phyloP scores from a whole-genome alignment of 2,888 invertebrate genomes.

The Eurytoma adleriae region DNA sequence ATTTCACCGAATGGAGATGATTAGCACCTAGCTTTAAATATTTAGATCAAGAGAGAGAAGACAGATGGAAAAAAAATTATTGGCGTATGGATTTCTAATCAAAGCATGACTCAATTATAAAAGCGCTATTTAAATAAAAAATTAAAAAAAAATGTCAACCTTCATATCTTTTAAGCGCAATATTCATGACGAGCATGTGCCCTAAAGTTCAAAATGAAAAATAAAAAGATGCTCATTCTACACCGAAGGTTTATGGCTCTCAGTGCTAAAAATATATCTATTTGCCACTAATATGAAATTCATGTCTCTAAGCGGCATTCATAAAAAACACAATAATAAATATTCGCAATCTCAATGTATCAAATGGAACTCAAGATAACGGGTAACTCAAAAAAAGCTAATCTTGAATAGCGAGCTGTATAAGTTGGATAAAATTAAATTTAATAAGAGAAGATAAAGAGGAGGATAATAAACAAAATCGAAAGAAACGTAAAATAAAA shows the following conservation, averaged over 20 bases:
- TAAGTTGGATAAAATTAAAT: conserved; percentile 10
- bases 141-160: background rate
- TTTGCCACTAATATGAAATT: conserved; percentile 45
- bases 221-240: conserved; percentile 42
- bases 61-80: conserved; percentile 17
- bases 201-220: conserved; percentile 12
- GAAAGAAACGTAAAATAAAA: conserved; percentile 61
- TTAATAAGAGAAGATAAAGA: conserved; percentile 22
- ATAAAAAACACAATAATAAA: conserved; percentile 60
- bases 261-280: conserved; percentile 39
- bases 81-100: conserved; percentile 22
- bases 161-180: conserved; percentile 29
- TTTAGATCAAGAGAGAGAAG: conserved; percentile 8
- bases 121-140: conserved; percentile 45
- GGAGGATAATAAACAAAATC: conserved; percentile 23
- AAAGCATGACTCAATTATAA: conserved; percentile 43
- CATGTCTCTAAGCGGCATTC: conserved; percentile 72
- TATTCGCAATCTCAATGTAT: conserved; percentile 36
- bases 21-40: conserved; percentile 38
- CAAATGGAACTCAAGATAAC: conserved; percentile 1
- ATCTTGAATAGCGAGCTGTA: conserved; percentile 14
- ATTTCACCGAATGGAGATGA: conserved; percentile 40
- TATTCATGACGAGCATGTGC: conserved; percentile 23
- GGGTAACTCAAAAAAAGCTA: conserved; percentile 35
- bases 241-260: conserved; percentile 52